Evolutionary conservation across 2,888 invertebrate species (phyloP).

Genomic region (Nephrotoma appendiculata): DNA sequence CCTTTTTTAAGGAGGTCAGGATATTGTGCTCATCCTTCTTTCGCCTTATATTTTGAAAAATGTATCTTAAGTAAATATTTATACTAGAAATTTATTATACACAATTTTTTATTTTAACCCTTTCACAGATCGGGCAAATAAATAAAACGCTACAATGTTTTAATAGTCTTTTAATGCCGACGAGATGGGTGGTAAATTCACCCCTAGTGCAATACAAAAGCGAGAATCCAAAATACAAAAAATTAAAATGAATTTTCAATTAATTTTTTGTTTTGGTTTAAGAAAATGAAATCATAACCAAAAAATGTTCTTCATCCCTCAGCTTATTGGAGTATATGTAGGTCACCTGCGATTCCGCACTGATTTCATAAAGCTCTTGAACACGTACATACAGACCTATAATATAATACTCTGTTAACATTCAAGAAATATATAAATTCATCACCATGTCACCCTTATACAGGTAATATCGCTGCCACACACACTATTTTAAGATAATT

Average conservation of each 20-base stretch:
- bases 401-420: not conserved
- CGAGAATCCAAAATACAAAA: not conserved
- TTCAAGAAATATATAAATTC: not conserved
- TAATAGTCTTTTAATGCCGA: not conserved
- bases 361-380: not conserved
- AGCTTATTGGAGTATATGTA: not conserved
- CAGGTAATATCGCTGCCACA: not conserved
- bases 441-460: not conserved
- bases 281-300: not conserved
- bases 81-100: not conserved
- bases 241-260: not conserved
- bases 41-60: not conserved
- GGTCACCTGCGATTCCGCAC: not conserved
- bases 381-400: too few relatives aligned
- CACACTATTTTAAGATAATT: not conserved
- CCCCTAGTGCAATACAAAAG: not conserved
- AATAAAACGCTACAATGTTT: not conserved
- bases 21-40: not conserved
- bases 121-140: not conserved
- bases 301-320: not conserved
- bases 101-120: not conserved
- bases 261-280: not conserved
- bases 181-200: not conserved
- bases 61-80: not conserved
- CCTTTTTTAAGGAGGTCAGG: not conserved